Conservation (phyloP, 2,888 invertebrate genomes). For the Girardia tigrina region DNA sequence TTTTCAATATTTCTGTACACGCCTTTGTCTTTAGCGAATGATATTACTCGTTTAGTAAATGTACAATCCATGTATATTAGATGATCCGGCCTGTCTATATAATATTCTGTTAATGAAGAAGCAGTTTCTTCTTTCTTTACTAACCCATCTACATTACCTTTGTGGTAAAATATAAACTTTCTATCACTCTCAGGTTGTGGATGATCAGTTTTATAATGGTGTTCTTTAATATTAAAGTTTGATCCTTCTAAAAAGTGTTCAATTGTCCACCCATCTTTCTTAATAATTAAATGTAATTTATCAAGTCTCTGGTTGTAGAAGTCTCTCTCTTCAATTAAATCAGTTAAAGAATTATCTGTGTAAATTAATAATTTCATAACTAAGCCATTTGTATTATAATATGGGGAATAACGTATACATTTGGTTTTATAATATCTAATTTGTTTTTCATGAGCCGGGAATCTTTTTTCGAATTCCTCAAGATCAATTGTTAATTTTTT, state of each 20-base stretch:
- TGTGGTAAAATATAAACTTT: conserved; percentile 55
- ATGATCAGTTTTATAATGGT: conserved; percentile 44
- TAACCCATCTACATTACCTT: conserved; percentile 62
- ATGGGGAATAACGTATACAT: not conserved
- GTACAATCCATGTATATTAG: not conserved
- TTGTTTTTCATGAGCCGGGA: not conserved
- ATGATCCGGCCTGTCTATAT: conserved; percentile 35
- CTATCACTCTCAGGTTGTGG: conserved; percentile 52
- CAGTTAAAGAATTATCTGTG: not conserved
- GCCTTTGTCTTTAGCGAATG: not conserved
- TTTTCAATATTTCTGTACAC: conserved; percentile 40
- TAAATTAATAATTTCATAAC: not conserved
- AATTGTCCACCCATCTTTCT: conserved; percentile 25
- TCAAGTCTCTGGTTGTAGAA: conserved; percentile 46
- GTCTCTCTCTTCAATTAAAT: conserved; percentile 42
- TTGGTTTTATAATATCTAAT: not conserved
- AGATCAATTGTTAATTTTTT: not conserved
- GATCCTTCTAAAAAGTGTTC: conserved; percentile 17
- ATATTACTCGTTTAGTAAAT: not conserved
- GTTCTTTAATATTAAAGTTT: conserved; percentile 41
- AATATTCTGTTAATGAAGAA: conserved; percentile 47
- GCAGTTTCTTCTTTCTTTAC: conserved; percentile 47
- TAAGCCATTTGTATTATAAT: not conserved
- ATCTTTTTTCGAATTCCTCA: not conserved
- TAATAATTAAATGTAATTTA: conserved; percentile 24